These are phyloP conservation scores for Tapirus indicus DNA, from an alignment of 2,797 vertebrate genomes.

Conservation along the genomic window DNA sequence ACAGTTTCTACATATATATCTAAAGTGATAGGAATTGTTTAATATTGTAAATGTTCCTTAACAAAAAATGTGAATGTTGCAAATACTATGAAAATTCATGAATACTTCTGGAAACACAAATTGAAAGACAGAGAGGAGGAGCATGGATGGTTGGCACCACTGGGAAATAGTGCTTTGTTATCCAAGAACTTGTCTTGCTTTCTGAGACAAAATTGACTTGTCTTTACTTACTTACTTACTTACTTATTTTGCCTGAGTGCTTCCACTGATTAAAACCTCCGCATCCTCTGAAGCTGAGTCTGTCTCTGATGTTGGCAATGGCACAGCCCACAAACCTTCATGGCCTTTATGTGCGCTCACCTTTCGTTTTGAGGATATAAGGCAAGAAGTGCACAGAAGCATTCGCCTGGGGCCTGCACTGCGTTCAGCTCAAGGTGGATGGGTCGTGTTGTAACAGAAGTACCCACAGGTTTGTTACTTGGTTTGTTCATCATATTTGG, in stretches of 20 bases:
- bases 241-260: not conserved
- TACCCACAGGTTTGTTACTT: not conserved
- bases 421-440: not conserved
- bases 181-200: not conserved
- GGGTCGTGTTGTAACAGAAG: not conserved
- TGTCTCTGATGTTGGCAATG: not conserved
- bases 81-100: slow-evolving; percentile 2
- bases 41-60: not conserved
- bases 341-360: not conserved
- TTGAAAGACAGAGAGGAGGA: not conserved
- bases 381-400: not conserved
- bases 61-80: not conserved
- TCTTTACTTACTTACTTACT: not conserved
- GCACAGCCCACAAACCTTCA: not conserved
- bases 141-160: not conserved
- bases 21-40: not conserved
- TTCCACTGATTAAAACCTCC: not conserved
- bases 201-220: not conserved
- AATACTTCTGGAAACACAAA: not conserved
- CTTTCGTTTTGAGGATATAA: not conserved
- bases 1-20: not conserved
- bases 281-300: too few relatives aligned
- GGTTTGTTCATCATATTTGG: not conserved
- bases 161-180: not conserved
- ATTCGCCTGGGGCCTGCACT: not conserved